Base-by-base conservation (phyloP, 1,140 invertebrate species). In the Drosophila nannoptera region DNA sequence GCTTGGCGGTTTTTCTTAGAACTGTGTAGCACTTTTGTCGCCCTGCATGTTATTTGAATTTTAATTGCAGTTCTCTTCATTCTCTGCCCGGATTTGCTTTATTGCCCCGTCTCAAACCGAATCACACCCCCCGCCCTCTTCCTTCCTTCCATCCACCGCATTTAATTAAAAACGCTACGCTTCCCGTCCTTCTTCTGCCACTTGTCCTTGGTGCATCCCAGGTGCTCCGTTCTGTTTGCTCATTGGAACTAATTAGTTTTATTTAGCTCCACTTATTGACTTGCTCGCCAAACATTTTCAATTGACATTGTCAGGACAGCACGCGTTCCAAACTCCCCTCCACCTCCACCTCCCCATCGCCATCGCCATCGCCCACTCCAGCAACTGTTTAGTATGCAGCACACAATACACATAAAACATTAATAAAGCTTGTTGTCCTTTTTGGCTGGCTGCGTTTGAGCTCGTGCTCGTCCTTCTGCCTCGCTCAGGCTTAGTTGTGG, bases 361-460 rank as follows among this genome's bases (percentile, higher is more conserved):
- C n/a, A n/a, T n/a, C n/a, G n/a, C 22, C 22, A 22, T 3, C 3
- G 22, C 22, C 22, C 1, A 22, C 3, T 31, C 8, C 5, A 32
- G 16, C 29, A 45, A 50, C 68, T 78, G 60, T 62, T 82, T 84
- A 77, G 68, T 84, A 84, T 84, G 81, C 81, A 75, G 75, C 81
- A 77, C 81, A 84, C 81, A 86, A 86, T 81, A 66, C 81, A 81
- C 81, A 84, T 84, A 84, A 86, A 86, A 84, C 81, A 84, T 84
- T 84, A 84, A 84, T 84, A 84, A 84, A 84, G 81, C 81, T 84
- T 86, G 81, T 84, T 84, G 81, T 84, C 81, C 81, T 84, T 84
- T 84, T 84, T 77, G 73, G 56, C 73, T 84, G 73, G 59, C 70
- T 69, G 70, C 31, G 33, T 60, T 14, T 46, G 31, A 43, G 54